Evolutionary conservation across 2,888 invertebrate species (phyloP), one percentile per base, ranked within the genome.

Genomic region (Apotomis betuletana): DNA sequence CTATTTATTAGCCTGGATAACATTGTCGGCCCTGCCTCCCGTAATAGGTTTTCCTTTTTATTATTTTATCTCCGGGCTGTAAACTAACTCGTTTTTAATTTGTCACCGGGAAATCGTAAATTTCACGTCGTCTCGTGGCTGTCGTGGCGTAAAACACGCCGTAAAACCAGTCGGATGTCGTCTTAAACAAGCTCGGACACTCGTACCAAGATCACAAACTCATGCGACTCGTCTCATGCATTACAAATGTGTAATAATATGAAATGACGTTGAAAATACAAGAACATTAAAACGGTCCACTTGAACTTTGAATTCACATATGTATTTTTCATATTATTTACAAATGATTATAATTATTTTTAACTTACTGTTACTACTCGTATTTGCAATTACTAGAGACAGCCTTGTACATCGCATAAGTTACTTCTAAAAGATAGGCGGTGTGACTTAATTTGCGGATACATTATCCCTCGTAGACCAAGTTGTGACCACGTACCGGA

Each of bases 31-130:
- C 80, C 83, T 81, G 85, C 85, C 82, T 84, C 55, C 65, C 83
- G 86, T 90, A 90, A 90, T 90, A 87, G 87, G 86, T 88, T 90
- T 90, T 87, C 79, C 83, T 83, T 88, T 88, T 88, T 88, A 86
- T 90, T 85, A 89, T 89, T 89, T 90, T 87, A 88, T 88, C 87
- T 87, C 87, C 81, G 78, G 85, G 88, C 82, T 88, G 89, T 90
- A 89, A 90, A 90, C 89, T 88, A 88, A 88, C 90, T 89, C 87
- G 90, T 91, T 91, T 91, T 92, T 91, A 91, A 92, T 92, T 92
- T 92, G 90, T 90, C 87, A 87, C 84, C 80, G 81, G 80, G 76
- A 83, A 85, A 85, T 86, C 87, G 85, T 92, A 91, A 91, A 91
- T 88, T 89, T 82, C 82, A 79, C 84, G 85, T 87, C 83, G 79